Evolutionary conservation across 1,140 invertebrate species (phyloP).

Genomic region (Neodiprion pinetum): DNA sequence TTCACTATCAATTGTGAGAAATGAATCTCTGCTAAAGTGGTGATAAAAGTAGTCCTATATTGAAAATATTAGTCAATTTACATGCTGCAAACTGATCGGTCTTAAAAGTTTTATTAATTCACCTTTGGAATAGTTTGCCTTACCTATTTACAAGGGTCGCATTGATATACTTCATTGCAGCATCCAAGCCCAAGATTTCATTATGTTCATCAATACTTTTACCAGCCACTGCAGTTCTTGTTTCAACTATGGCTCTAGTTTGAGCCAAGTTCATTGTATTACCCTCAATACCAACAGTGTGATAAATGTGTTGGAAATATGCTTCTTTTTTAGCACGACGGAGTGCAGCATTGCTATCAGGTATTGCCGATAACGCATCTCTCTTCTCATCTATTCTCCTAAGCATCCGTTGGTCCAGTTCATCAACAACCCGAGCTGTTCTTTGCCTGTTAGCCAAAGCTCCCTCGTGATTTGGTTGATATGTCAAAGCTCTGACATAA

Average conservation of each 20-base stretch:
- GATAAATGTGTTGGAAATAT: constrained; percentile 96
- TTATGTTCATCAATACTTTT: constrained; percentile 97
- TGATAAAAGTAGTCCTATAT: too few relatives aligned
- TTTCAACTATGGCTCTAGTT: constrained; percentile 92
- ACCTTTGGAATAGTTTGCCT: background rate
- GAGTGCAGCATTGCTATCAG: constrained; percentile 79
- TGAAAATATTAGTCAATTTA: too few relatives aligned
- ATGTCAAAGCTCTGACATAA: constrained; percentile 75
- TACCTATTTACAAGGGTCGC: constrained; percentile 80
- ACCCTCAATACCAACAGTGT: constrained; percentile 96
- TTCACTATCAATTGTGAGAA: too few relatives aligned
- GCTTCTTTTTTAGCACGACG: constrained; percentile 91
- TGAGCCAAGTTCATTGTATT: constrained; percentile 96
- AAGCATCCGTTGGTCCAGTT: constrained; percentile 83
- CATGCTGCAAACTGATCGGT: too few relatives aligned
- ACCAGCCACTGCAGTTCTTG: constrained; percentile 88
- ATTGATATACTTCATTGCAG: constrained; percentile 96
- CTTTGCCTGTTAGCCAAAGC: constrained; percentile 83
- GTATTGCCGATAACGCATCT: constrained; percentile 80
- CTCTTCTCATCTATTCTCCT: constrained; percentile 87
- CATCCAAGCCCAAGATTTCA: constrained; percentile 93
- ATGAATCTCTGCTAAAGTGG: too few relatives aligned
- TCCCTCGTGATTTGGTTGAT: constrained; percentile 81
- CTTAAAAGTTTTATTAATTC: too few relatives aligned
- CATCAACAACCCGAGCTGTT: constrained; percentile 88